These are phyloP conservation scores for Vidua macroura DNA, from an alignment of 2,113 vertebrate species.

Conservation along the genomic window DNA sequence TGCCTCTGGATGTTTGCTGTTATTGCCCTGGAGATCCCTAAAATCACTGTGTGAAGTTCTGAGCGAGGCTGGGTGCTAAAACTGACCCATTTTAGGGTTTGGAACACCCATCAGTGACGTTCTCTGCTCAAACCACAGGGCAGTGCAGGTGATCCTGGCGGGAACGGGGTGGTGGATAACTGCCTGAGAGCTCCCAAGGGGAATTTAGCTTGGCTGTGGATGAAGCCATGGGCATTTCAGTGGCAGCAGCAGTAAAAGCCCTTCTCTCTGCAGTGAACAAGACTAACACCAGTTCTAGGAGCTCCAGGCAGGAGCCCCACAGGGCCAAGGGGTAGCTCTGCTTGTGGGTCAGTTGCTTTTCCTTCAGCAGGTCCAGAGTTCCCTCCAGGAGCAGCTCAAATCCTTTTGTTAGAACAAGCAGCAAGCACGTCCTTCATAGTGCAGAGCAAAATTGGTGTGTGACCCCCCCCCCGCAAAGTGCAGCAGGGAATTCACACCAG, in stretches of 20 bases:
- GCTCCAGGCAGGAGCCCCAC: neutral
- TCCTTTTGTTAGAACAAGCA: neutral
- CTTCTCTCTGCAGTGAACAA: neutral
- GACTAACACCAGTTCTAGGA: neutral
- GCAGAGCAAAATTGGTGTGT: neutral
- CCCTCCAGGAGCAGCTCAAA: neutral
- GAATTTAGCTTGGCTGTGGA: neutral
- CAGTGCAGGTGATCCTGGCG: neutral
- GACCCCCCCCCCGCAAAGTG: neutral
- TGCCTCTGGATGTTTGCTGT: constrained; percentile 37
- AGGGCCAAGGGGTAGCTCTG: neutral
- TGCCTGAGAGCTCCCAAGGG: neutral
- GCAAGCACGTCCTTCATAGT: neutral
- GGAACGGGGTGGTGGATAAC: neutral
- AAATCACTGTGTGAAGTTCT: neutral
- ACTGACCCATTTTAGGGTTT: neutral
- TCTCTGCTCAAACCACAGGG: neutral
- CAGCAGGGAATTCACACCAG: neutral
- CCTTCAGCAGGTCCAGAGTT: neutral
- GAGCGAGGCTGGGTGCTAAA: neutral
- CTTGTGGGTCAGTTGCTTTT: neutral
- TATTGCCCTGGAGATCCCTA: neutral
- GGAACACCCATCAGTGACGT: neutral
- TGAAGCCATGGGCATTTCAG: neutral
- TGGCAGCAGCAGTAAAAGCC: neutral